Percentiles rank a stretch among this genome's conserved stretches.
Conservation (phyloP, 1,140 invertebrate genomes). For the Brachionus rotundiformis region DNA sequence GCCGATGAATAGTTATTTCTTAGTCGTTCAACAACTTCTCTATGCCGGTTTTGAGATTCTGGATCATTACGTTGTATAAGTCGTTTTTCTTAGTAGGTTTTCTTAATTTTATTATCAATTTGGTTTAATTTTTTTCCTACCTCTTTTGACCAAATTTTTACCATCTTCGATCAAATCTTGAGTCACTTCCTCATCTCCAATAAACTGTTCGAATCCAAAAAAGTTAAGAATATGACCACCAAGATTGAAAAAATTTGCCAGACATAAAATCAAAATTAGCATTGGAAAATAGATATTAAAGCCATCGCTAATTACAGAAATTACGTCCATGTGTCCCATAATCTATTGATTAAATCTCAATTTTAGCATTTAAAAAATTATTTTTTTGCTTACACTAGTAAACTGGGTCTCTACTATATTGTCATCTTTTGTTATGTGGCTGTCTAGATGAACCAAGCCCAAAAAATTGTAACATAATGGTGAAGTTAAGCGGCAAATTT, state of each 20-base stretch:
- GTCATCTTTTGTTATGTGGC: constrained; percentile 78
- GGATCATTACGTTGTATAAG: constrained; percentile 32
- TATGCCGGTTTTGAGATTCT: constrained; percentile 7
- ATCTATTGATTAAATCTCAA: constrained; percentile 69
- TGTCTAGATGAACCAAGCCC: constrained; percentile 95
- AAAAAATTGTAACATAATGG: constrained; percentile 98
- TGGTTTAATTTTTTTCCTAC: constrained; percentile 53
- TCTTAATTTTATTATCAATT: background rate
- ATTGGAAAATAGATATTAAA: constrained; percentile 99
- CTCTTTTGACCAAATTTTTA: constrained; percentile 77
- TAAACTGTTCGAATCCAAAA: constrained; percentile 91
- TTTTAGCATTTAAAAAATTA: constrained; percentile 4
- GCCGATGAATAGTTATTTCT: constrained; percentile 28
- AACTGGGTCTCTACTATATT: constrained; percentile 79
- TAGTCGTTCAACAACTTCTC: constrained; percentile 5
- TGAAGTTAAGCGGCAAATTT: constrained; percentile 83
- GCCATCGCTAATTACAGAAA: constrained; percentile 91
- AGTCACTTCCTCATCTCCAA: constrained; percentile 84
- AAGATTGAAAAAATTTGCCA: constrained; percentile 92
- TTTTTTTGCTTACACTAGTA: constrained; percentile 77
- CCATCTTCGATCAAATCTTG: constrained; percentile 90
- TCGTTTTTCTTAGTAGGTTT: background rate
- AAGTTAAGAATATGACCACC: constrained; percentile 82
- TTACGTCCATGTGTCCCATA: constrained; percentile 99
- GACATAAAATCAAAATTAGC: constrained; percentile 85